A percentile compares a stretch with the other conserved stretches of the same genome.
phyloP scores from a whole-genome alignment of 2,797 vertebrate species.

The Myotis myotis region DNA sequence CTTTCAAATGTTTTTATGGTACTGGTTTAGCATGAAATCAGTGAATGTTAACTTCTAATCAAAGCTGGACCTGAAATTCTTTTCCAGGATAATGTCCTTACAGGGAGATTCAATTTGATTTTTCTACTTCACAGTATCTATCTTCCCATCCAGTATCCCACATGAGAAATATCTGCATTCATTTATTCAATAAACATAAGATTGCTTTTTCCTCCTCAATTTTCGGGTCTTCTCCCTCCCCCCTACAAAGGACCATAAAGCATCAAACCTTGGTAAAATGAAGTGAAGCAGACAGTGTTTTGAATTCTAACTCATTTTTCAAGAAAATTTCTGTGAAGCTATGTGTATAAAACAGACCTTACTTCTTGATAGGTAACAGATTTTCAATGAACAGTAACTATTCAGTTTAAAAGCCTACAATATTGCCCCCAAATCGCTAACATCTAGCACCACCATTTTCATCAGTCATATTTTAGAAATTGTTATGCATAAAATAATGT shows the following conservation, averaged over 20 bases:
- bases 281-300: neutral
- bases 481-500: neutral
- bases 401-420: neutral
- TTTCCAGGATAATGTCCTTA: neutral
- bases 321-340: neutral
- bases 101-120: neutral
- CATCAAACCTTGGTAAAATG: neutral
- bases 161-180: neutral
- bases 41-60: neutral
- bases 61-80: conserved; percentile 16
- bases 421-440: neutral
- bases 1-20: neutral
- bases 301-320: neutral
- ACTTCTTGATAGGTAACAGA: neutral
- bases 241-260: neutral
- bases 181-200: conserved; percentile 4
- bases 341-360: neutral
- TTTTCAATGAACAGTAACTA: neutral
- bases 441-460: neutral
- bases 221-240: neutral
- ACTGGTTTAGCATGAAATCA: neutral
- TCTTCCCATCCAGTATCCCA: neutral
- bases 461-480: neutral
- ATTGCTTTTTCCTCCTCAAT: conserved; percentile 11
- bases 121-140: neutral